A percentile compares a stretch with the other conserved stretches of the same genome.
Conservation (phyloP, 2,888 invertebrate genomes). For the Eustalomyia histrio region DNA sequence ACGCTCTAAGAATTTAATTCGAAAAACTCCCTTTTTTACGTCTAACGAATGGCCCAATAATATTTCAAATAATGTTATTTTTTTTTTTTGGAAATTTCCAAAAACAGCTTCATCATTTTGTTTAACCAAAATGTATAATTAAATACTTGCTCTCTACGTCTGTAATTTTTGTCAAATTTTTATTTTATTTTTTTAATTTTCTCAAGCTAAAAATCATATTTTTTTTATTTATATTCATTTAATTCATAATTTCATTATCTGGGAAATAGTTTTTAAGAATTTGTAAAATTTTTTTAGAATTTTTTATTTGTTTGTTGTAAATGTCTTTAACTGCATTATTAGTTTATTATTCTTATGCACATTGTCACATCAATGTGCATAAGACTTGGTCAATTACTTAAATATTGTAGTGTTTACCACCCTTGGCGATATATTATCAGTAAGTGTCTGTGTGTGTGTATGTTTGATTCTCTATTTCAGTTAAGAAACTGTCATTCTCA, state of each 20-base stretch:
- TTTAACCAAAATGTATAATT: not conserved
- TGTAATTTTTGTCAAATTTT: constrained; percentile 6
- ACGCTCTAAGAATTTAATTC: constrained; percentile 61
- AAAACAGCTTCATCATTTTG: constrained; percentile 29
- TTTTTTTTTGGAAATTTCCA: not conserved
- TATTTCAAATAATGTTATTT: constrained; percentile 13
- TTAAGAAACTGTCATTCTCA: constrained; percentile 30
- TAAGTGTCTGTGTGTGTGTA: not conserved
- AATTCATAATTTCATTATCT: constrained; percentile 9
- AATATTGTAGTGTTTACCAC: constrained; percentile 17
- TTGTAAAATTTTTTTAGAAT: not conserved
- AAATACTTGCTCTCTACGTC: not conserved
- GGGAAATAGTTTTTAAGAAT: constrained; percentile 16
- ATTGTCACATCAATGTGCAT: too few species aligned
- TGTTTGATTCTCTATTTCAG: not conserved
- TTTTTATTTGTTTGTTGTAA: not conserved
- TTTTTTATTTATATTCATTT: not conserved
- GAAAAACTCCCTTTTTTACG: constrained; percentile 25
- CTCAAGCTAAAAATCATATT: constrained; percentile 12
- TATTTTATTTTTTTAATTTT: constrained; percentile 13
- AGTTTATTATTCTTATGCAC: constrained; percentile 42
- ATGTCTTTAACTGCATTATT: constrained; percentile 11
- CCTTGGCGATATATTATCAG: not conserved
- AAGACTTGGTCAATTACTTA: constrained; percentile 29
- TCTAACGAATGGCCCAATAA: not conserved